A percentile compares a stretch with the other conserved stretches of the same genome.
These are phyloP conservation scores for Furcifer pardalis DNA, from an alignment of 2,797 vertebrate genomes.

Conservation along the genomic window DNA sequence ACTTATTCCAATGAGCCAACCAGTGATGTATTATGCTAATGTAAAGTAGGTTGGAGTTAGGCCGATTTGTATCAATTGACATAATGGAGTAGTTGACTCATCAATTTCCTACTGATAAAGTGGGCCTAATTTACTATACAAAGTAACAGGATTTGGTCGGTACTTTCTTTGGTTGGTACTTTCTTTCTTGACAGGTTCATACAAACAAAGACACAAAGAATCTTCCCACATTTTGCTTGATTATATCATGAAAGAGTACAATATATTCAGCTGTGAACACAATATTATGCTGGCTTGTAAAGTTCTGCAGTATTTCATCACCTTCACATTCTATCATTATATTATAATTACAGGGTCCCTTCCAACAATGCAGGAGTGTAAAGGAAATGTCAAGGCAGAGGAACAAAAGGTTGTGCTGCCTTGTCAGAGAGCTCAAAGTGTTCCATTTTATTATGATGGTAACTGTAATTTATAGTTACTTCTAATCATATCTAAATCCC, in stretches of 20 bases:
- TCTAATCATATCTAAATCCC: neutral
- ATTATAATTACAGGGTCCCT: constrained; percentile 13
- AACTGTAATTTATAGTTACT: constrained; percentile 14
- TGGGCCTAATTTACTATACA: too few species aligned
- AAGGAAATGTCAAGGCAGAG: constrained; percentile 1
- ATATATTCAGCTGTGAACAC: neutral
- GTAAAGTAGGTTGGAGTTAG: too few species aligned
- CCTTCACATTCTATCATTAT: constrained; percentile 5
- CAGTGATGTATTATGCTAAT: too few species aligned
- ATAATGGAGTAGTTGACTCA: too few species aligned
- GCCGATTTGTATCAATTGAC: too few species aligned
- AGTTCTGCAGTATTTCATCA: neutral
- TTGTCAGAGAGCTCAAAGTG: constrained; percentile 16
- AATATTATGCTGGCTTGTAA: neutral
- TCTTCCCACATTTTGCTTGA: neutral
- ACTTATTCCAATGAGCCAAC: too few species aligned
- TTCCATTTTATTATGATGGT: constrained; percentile 1
- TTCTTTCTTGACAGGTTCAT: neutral
- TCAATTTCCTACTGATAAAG: too few species aligned
- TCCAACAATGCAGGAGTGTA: neutral
- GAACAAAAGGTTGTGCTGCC: constrained; percentile 10
- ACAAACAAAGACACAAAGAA: neutral
- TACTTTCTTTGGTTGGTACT: too few species aligned
- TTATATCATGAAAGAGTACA: neutral
- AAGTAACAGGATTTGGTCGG: too few species aligned